phyloP scores from a whole-genome alignment of 2,113 vertebrate genomes.

The Mesitornis unicolor region DNA sequence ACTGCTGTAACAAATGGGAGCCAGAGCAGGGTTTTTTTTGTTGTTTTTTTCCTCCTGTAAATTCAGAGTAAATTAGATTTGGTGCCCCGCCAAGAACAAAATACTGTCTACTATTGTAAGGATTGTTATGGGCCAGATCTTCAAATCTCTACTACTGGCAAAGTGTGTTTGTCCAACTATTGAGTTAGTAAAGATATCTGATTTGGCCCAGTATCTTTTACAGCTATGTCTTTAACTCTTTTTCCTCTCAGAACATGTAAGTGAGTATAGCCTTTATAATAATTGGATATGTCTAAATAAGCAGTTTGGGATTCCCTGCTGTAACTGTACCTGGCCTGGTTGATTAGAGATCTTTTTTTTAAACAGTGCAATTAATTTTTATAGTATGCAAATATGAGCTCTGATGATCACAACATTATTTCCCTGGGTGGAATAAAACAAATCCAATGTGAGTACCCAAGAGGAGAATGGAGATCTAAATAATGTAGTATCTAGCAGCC shows the following conservation, averaged over 20 bases:
- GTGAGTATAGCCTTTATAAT: background rate
- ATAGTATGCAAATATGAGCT: background rate
- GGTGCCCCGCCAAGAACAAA: background rate
- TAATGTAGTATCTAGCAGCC: background rate
- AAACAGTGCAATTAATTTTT: background rate
- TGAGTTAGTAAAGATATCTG: slow-evolving; percentile 16
- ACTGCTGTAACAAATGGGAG: background rate
- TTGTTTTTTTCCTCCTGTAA: background rate
- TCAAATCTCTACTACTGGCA: slow-evolving; percentile 11
- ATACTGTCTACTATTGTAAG: slow-evolving; percentile 6
- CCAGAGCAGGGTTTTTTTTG: background rate
- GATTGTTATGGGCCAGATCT: slow-evolving; percentile 16
- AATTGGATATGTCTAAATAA: background rate
- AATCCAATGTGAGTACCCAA: background rate
- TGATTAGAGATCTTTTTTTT: background rate
- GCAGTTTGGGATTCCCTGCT: background rate
- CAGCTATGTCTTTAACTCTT: background rate
- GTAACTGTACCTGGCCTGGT: background rate
- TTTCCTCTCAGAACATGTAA: background rate
- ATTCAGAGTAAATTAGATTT: slow-evolving; percentile 50
- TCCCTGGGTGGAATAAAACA: background rate
- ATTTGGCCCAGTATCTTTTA: background rate
- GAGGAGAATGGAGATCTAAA: background rate
- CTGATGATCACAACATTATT: background rate
- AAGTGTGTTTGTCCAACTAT: slow-evolving; percentile 19